Conservation (phyloP, 2,888 invertebrate species). For the Drosophila neotestacea region DNA sequence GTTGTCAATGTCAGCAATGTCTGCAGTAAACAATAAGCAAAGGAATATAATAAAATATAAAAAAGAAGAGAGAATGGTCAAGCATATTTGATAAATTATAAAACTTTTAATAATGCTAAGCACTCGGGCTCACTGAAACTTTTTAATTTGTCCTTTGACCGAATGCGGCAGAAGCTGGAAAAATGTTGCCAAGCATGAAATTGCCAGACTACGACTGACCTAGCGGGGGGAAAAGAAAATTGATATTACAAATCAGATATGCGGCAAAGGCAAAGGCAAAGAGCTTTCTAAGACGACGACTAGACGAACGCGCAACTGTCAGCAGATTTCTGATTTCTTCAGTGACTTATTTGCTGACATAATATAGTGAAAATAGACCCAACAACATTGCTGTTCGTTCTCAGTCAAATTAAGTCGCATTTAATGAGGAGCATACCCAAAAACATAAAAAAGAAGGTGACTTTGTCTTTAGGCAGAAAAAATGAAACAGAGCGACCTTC, state of each 20-base stretch:
- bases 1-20: conserved; percentile 57
- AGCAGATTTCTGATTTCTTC: conserved; percentile 66
- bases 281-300: not conserved
- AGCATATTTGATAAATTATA: conserved; percentile 75
- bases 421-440: conserved; percentile 65
- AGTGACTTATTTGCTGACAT: conserved; percentile 70
- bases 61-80: conserved; percentile 9
- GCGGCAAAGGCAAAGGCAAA: not conserved
- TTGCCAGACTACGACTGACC: conserved; percentile 49
- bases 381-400: conserved; percentile 5
- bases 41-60: conserved; percentile 8
- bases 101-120: conserved; percentile 77
- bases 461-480: conserved; percentile 36
- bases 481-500: conserved; percentile 27
- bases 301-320: conserved; percentile 59
- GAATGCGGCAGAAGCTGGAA: conserved; percentile 10
- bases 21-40: conserved; percentile 50
- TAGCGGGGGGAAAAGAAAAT: conserved; percentile 7
- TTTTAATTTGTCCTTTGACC: conserved; percentile 70
- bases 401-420: conserved; percentile 63
- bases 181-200: conserved; percentile 77
- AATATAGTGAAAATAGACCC: conserved; percentile 52
- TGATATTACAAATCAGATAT: conserved; percentile 29
- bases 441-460: conserved; percentile 24
- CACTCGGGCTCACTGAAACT: conserved; percentile 59